Conservation (phyloP, 2,113 vertebrate species). For the Butorides virescens region DNA sequence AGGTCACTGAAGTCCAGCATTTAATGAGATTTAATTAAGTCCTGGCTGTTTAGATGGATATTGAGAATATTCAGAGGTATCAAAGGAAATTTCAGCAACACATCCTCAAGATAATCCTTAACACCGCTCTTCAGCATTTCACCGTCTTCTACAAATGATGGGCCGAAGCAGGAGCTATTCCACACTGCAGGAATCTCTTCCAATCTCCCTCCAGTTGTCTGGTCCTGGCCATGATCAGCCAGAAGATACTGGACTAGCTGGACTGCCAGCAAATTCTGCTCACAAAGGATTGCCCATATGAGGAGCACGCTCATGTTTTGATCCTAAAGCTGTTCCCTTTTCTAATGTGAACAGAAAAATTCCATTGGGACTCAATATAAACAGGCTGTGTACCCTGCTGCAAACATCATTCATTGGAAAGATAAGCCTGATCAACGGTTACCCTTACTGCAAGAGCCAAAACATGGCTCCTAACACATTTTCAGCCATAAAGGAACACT, state of each 20-base stretch:
- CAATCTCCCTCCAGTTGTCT: neutral
- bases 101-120: neutral
- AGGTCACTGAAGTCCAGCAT: neutral
- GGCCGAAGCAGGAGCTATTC: neutral
- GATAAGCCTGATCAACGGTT: neutral
- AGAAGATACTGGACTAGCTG: neutral
- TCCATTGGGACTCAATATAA: neutral
- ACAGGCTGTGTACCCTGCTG: neutral
- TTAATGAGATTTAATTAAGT: neutral
- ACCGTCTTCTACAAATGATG: neutral
- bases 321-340: neutral
- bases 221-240: neutral
- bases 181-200: neutral
- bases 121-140: neutral
- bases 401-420: neutral
- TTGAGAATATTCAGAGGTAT: neutral
- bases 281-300: neutral
- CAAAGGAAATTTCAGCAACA: neutral
- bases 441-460: neutral
- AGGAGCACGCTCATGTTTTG: neutral
- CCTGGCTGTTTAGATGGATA: neutral
- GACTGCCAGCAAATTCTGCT: neutral
- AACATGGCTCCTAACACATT: neutral
- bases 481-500: neutral
- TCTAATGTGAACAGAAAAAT: neutral